Conservation (phyloP, 2,113 vertebrate species). For the Paradoxurus hermaphroditus region DNA sequence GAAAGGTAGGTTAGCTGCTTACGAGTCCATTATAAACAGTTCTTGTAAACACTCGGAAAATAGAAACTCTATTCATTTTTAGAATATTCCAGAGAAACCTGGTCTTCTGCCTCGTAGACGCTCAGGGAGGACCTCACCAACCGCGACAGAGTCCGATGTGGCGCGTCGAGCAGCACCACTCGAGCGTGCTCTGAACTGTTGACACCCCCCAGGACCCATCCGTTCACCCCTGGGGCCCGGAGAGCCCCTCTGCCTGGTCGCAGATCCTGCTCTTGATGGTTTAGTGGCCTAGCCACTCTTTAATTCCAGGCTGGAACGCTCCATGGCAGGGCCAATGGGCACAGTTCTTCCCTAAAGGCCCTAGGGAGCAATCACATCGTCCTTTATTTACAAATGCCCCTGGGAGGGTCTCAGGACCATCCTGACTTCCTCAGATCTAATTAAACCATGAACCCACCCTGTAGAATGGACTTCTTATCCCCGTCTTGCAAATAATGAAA, state of each 20-base stretch:
- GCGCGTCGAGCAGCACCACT: neutral
- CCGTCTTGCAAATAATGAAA: neutral
- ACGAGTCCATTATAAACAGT: neutral
- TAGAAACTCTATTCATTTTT: neutral
- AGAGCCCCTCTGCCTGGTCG: neutral
- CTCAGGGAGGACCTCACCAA: neutral
- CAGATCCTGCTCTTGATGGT: neutral
- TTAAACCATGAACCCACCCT: neutral
- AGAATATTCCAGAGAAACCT: neutral
- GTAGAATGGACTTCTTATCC: neutral
- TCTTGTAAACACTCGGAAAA: neutral
- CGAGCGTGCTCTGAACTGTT: neutral
- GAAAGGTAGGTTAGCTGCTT: neutral
- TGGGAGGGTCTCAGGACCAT: neutral
- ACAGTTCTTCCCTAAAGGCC: neutral
- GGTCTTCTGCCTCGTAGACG: neutral
- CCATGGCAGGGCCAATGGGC: too few relatives aligned
- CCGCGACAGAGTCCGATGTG: neutral
- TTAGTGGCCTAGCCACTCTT: neutral
- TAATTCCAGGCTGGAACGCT: neutral
- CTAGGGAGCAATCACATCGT: neutral
- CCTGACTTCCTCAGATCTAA: slow-evolving; percentile 9
- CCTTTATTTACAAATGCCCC: neutral
- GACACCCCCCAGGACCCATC: neutral
- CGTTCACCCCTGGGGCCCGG: neutral